Conservation (phyloP, 2,113 vertebrate species). For the Gila orcuttii region DNA sequence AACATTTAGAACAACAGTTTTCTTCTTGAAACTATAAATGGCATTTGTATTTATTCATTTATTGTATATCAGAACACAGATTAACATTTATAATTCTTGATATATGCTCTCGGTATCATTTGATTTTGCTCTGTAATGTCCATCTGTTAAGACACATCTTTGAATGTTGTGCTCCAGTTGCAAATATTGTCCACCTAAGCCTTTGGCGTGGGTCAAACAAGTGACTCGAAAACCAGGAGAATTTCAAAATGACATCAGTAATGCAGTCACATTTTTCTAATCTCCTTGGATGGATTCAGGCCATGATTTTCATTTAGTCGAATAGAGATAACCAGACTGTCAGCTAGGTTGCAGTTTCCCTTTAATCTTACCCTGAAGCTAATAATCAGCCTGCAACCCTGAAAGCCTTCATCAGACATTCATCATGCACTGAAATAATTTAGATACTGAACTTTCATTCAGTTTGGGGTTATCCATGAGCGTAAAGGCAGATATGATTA, state of each 20-base stretch:
- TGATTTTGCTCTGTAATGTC: background rate
- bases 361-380: conserved; percentile 90
- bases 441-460: conserved; percentile 77
- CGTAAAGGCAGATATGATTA: conserved; percentile 81
- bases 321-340: conserved; percentile 93
- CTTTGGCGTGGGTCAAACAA: conserved; percentile 71
- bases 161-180: background rate
- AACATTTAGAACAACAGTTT: background rate
- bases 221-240: conserved; percentile 71
- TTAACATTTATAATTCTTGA: background rate
- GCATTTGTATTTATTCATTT: background rate
- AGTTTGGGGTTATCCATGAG: conserved; percentile 81
- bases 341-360: conserved; percentile 83
- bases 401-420: conserved; percentile 79
- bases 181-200: conserved; percentile 61
- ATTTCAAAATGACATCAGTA: conserved; percentile 84
- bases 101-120: background rate
- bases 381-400: conserved; percentile 84
- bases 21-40: background rate
- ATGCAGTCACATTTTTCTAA: conserved; percentile 91
- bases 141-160: background rate
- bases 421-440: conserved; percentile 82
- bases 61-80: background rate
- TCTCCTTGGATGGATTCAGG: conserved; percentile 92
- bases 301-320: conserved; percentile 94